phyloP scores from a whole-genome alignment of 92 coral and sea anemone species.

The Actinostola sp. region DNA sequence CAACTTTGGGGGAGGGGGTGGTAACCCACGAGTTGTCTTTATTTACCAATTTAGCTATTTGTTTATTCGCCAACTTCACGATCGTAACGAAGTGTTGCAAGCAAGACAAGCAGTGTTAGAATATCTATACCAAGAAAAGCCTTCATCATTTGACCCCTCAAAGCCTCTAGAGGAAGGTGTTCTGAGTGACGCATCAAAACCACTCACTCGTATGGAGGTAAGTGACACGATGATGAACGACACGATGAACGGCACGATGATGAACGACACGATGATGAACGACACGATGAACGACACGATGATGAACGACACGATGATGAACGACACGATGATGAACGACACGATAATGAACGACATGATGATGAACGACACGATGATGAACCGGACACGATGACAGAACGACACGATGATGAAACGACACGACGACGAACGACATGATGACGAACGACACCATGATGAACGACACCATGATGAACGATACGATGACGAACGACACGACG shows the following conservation, averaged over 20 bases:
- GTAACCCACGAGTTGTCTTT: too few species aligned
- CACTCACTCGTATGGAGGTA: conserved; percentile 43
- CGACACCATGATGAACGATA: background rate
- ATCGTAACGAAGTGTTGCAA: conserved; percentile 39
- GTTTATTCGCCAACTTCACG: conserved; percentile 52
- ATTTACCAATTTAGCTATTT: conserved; percentile 33
- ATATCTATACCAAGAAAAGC: conserved; percentile 7
- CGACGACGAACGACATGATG: background rate
- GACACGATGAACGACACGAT: background rate
- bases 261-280: background rate
- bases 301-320: background rate
- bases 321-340: background rate
- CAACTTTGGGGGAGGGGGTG: too few species aligned
- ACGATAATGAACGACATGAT: background rate
- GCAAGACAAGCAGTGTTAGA: conserved; percentile 42
- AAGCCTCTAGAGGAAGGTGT: conserved; percentile 27
- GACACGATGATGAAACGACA: too few species aligned
- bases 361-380: background rate
- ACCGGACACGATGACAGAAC: background rate
- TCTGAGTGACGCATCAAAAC: conserved; percentile 16
- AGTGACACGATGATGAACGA: background rate
- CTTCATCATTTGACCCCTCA: conserved; percentile 24
- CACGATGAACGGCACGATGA: too few species aligned
- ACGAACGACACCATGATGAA: background rate
- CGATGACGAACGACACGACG: background rate